Conservation (phyloP, 2,888 invertebrate species). For the Dorcus parallelipipedus region DNA sequence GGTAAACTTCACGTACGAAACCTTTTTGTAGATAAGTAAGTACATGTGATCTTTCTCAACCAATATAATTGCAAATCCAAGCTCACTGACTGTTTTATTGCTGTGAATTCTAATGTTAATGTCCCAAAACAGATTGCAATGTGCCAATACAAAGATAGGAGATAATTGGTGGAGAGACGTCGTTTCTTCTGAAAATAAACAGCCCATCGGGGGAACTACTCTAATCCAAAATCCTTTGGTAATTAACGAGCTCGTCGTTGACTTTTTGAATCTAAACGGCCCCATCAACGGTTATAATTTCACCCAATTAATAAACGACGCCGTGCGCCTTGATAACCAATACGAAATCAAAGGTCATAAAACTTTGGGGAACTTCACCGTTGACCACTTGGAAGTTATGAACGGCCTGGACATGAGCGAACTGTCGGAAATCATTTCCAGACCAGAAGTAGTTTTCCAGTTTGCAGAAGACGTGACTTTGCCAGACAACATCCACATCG, state of each 20-base stretch:
- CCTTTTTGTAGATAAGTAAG: conserved; percentile 37
- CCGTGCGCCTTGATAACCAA: conserved; percentile 29
- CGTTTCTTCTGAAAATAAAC: conserved; percentile 23
- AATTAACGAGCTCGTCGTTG: not conserved
- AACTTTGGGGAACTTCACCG: conserved; percentile 33
- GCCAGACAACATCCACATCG: conserved; percentile 36
- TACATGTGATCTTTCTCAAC: not conserved
- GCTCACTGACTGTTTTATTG: too few species aligned
- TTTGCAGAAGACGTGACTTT: conserved; percentile 18
- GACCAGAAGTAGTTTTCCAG: conserved; percentile 16
- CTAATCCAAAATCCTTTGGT: conserved; percentile 16
- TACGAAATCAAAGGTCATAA: conserved; percentile 31
- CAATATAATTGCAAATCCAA: too few species aligned
- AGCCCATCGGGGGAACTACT: conserved; percentile 28
- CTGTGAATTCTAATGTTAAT: too few species aligned
- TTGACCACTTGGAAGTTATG: conserved; percentile 31
- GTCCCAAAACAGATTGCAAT: conserved; percentile 7
- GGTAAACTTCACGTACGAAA: conserved; percentile 47
- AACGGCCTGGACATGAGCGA: conserved; percentile 22
- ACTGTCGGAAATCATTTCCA: conserved; percentile 20
- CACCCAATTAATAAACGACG: conserved; percentile 36
- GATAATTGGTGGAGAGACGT: conserved; percentile 29
- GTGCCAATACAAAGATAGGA: conserved; percentile 27
- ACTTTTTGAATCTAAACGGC: conserved; percentile 23
- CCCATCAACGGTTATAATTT: conserved; percentile 36